A percentile compares a stretch with the other conserved stretches of the same genome.
phyloP scores from a whole-genome alignment of 2,888 invertebrate genomes.

The Sarcophaga caerulescens region DNA sequence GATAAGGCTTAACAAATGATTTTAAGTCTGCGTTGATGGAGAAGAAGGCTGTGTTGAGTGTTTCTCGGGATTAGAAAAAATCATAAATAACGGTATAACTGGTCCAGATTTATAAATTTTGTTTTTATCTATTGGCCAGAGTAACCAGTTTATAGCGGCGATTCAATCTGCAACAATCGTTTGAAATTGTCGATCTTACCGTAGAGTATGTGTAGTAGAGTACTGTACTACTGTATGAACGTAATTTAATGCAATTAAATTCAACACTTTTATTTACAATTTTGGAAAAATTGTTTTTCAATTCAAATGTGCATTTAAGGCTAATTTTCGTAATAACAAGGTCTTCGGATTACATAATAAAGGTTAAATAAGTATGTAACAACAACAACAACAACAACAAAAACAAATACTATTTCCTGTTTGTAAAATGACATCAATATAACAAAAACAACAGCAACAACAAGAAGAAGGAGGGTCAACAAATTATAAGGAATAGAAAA shows the following conservation, averaged over 20 bases:
- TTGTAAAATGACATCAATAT: conserved; percentile 48
- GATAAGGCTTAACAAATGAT: too few relatives aligned
- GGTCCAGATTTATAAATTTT: too few relatives aligned
- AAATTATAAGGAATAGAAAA: conserved; percentile 23
- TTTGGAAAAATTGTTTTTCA: conserved; percentile 47
- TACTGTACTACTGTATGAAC: background rate
- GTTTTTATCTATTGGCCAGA: too few relatives aligned
- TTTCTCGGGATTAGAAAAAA: too few relatives aligned
- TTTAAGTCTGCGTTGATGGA: too few relatives aligned
- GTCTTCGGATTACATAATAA: conserved; percentile 64
- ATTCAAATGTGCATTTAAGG: conserved; percentile 60
- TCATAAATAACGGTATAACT: too few relatives aligned
- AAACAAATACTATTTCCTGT: conserved; percentile 69
- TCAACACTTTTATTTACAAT: conserved; percentile 59
- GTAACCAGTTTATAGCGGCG: too few relatives aligned
- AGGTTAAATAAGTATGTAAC: conserved; percentile 46
- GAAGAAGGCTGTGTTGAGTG: too few relatives aligned
- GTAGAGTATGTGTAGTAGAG: conserved; percentile 4
- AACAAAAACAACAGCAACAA: background rate
- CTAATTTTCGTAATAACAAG: conserved; percentile 66
- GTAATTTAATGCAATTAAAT: conserved; percentile 67
- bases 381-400: conserved; percentile 42
- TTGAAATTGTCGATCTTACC: background rate
- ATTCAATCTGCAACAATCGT: background rate
- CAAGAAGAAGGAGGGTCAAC: conserved; percentile 2